Evolutionary conservation across 2,888 invertebrate genomes (phyloP).

Genomic region (Xylocampa areola): DNA sequence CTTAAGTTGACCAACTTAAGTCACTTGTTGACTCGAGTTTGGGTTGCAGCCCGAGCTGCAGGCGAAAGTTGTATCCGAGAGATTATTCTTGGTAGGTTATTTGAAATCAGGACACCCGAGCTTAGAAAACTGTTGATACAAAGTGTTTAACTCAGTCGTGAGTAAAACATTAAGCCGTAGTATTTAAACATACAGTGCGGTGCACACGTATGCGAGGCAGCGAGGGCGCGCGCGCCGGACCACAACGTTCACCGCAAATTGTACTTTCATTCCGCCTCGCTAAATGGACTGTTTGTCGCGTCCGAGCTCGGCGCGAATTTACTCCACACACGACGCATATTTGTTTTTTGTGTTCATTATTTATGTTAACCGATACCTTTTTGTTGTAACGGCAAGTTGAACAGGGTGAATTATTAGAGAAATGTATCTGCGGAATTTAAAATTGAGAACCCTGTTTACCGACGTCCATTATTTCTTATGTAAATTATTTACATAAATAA

Average conservation of each 20-base stretch:
- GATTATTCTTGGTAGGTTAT: background rate
- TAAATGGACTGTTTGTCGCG: constrained; percentile 75
- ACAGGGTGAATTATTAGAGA: constrained; percentile 9
- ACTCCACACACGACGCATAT: constrained; percentile 47
- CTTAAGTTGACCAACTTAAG: too few species aligned
- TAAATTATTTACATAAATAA: constrained; percentile 46
- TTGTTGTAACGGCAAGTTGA: constrained; percentile 33
- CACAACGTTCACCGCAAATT: constrained; percentile 74
- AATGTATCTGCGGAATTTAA: constrained; percentile 23
- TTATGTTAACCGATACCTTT: constrained; percentile 51
- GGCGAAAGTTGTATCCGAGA: too few species aligned
- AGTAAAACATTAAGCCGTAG: constrained; percentile 38
- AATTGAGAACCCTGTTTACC: constrained; percentile 24
- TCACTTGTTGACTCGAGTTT: too few species aligned
- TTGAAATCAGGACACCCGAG: constrained; percentile 6
- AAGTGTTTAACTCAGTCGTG: constrained; percentile 31
- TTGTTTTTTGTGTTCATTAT: constrained; percentile 50
- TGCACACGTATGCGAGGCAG: constrained; percentile 32
- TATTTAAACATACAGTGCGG: constrained; percentile 36
- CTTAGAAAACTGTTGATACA: constrained; percentile 28
- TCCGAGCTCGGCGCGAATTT: constrained; percentile 54
- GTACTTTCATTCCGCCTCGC: constrained; percentile 76
- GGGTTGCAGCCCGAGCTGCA: too few species aligned
- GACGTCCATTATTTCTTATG: constrained; percentile 25
- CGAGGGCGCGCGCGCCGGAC: constrained; percentile 53